Percentiles rank a stretch among this genome's conserved stretches.
These are phyloP conservation scores for Lepidochitona cinerea DNA, from an alignment of 2,888 invertebrate genomes.

Conservation along the genomic window DNA sequence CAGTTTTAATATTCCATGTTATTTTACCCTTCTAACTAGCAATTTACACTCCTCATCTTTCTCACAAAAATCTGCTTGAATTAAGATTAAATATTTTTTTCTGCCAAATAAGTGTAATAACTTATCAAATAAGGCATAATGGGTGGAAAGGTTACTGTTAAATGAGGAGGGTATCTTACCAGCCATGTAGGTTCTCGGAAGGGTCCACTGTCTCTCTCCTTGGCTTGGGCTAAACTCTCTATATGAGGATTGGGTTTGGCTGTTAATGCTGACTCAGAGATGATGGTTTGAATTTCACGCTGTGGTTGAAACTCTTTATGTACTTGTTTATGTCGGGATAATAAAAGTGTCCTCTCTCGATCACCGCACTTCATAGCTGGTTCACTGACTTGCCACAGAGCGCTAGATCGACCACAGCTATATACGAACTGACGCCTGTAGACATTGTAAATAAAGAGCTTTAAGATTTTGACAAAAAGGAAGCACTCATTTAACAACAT, in stretches of 20 bases:
- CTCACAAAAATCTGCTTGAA: too few relatives aligned
- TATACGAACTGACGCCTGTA: conserved; percentile 55
- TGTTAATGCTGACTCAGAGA: conserved; percentile 42
- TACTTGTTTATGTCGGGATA: conserved; percentile 38
- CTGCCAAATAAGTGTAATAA: too few relatives aligned
- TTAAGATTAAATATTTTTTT: too few relatives aligned
- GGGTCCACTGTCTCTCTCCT: conserved; percentile 51
- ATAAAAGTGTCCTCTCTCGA: conserved; percentile 28
- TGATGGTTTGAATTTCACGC: conserved; percentile 45
- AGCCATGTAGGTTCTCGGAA: conserved; percentile 59
- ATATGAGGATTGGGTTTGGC: conserved; percentile 44
- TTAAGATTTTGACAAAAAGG: too few relatives aligned
- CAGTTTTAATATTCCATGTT: too few relatives aligned
- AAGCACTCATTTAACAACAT: too few relatives aligned
- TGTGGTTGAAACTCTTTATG: conserved; percentile 44
- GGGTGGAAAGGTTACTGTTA: too few relatives aligned
- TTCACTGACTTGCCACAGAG: conserved; percentile 49
- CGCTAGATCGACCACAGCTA: conserved; percentile 59
- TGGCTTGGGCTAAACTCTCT: conserved; percentile 49
- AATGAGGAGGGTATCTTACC: too few relatives aligned
- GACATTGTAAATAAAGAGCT: too few relatives aligned
- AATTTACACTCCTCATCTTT: too few relatives aligned
- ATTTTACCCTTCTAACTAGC: too few relatives aligned
- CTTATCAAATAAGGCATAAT: too few relatives aligned
- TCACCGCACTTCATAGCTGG: conserved; percentile 42